Percentiles rank a stretch among this genome's conserved stretches.
These are phyloP conservation scores for Amiota communis DNA, from an alignment of 2,888 invertebrate genomes.

Conservation along the genomic window DNA sequence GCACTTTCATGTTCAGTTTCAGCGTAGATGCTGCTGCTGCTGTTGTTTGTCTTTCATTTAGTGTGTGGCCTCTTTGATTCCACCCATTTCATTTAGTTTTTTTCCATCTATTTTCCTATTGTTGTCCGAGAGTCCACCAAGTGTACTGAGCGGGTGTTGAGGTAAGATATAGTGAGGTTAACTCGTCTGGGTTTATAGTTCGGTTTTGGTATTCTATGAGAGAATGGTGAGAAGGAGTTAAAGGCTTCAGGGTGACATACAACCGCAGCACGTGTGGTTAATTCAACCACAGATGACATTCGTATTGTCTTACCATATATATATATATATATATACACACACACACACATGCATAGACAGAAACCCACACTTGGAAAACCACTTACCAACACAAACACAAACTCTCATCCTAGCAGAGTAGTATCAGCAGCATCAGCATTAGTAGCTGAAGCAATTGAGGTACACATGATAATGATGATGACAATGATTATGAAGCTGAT, in stretches of 20 bases:
- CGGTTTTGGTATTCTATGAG: not conserved
- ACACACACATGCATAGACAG: not conserved
- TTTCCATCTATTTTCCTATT: not conserved
- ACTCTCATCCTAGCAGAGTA: slow-evolving; percentile 3
- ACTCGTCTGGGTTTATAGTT: not conserved
- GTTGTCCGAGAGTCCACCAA: not conserved
- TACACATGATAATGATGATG: not conserved
- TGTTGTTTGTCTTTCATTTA: slow-evolving; percentile 31
- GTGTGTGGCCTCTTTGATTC: slow-evolving; percentile 7
- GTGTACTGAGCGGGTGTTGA: not conserved
- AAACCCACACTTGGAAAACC: not conserved
- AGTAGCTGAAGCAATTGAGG: not conserved
- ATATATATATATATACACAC: not conserved
- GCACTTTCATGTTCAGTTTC: slow-evolving; percentile 16
- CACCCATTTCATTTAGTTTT: not conserved
- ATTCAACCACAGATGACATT: slow-evolving; percentile 35
- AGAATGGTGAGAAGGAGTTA: not conserved
- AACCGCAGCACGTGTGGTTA: slow-evolving; percentile 40
- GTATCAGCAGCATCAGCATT: no score
- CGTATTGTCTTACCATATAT: slow-evolving; percentile 24
- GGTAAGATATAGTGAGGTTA: not conserved
- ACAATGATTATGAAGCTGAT: not conserved
- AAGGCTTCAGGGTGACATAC: slow-evolving; percentile 6
- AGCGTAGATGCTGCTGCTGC: not conserved
- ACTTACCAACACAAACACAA: slow-evolving; percentile 30